These are phyloP conservation scores for Pecten maximus DNA, from an alignment of 2,888 invertebrate species.

Conservation along the genomic window DNA sequence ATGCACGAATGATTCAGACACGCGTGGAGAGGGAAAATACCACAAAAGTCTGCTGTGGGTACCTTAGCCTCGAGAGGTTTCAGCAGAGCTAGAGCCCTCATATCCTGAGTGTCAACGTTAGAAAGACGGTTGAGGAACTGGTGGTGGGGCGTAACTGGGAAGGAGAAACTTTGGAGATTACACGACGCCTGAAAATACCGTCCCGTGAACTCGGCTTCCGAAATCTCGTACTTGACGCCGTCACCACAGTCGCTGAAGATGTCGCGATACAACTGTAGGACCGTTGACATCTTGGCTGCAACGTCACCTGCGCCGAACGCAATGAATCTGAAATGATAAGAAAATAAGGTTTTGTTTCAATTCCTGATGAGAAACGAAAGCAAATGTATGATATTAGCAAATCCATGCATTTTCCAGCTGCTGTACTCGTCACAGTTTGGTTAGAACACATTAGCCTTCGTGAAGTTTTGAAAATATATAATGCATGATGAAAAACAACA, in stretches of 20 bases:
- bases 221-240: constrained; percentile 69
- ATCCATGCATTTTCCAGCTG: too few relatives aligned
- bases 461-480: too few relatives aligned
- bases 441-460: too few relatives aligned
- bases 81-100: constrained; percentile 63
- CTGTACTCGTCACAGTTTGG: too few relatives aligned
- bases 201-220: constrained; percentile 75
- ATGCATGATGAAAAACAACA: too few relatives aligned
- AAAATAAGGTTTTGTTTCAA: neutral
- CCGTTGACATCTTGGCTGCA: constrained; percentile 67
- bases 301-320: constrained; percentile 71
- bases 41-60: constrained; percentile 70
- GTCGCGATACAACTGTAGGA: constrained; percentile 66
- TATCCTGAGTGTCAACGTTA: constrained; percentile 55
- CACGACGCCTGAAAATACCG: constrained; percentile 77
- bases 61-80: constrained; percentile 64
- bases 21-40: constrained; percentile 77
- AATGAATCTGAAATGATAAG: constrained; percentile 70
- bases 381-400: too few relatives aligned
- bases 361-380: too few relatives aligned
- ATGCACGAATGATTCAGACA: constrained; percentile 78
- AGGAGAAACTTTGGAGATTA: constrained; percentile 75
- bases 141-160: constrained; percentile 69
- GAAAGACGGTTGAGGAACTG: constrained; percentile 65
- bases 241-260: constrained; percentile 71